Base-by-base conservation (phyloP, 2,888 invertebrate genomes). In the Spisula subtruncata region DNA sequence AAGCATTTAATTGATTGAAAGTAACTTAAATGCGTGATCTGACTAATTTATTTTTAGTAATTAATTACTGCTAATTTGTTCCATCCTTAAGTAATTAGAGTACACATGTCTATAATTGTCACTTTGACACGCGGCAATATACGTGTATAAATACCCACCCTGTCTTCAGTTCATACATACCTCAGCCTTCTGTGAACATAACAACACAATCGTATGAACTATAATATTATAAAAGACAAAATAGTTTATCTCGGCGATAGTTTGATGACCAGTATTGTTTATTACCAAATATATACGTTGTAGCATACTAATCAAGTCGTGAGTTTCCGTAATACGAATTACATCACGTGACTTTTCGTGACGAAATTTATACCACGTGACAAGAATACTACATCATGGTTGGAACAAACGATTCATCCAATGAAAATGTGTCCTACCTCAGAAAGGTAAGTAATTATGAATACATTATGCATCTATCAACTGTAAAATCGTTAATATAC, bases 21-120 rank as follows among this genome's bases (percentile, higher is more conserved):
- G n/a, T 71, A n/a, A 1, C 12, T 29, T n/a, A 10, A 32, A 71
- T 0, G 71, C n/a, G 71, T 71, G 71, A 71, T 32, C 2, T 71
- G 71, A n/a, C 32, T 8, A n/a, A n/a, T n/a, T n/a, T n/a, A n/a
- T n/a, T n/a, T n/a, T n/a, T n/a, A n/a, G n/a, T n/a, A 71, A 71
- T 71, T 71, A 32, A 71, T 32, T 12, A 71, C 10, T 48, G 32
- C 16, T 32, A 71, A 32, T 71, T 71, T 29, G 25, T 32, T n/a
- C 14, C 71, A 71, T 71, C 71, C 71, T 71, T 71, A 71, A 71
- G 29, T 71, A 71, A 71, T 71, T 71, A 32, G 71, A 71, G 71
- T 71, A 71, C 71, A 71, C 71, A 32, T 14, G 25, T 71, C 32
- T 71, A 8, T n/a, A 32, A 29, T 71, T 71, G 6, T 29, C 71